Conservation (phyloP, 2,797 vertebrate genomes). For the Rhinoraja longicauda region DNA sequence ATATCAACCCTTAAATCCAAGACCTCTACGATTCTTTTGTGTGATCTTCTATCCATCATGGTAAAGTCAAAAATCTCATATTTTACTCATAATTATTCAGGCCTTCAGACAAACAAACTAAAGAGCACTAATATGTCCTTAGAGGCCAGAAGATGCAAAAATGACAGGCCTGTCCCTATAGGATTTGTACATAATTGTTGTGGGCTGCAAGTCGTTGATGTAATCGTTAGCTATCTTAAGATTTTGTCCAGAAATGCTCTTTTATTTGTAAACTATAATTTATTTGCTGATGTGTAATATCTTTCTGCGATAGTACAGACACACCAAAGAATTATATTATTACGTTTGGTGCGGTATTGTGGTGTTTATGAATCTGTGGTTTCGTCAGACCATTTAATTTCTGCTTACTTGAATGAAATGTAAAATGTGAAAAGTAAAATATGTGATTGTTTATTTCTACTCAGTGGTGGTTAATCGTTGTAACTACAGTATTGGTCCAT, state of each 20-base stretch:
- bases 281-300: constrained; percentile 83
- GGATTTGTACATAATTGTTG: constrained; percentile 80
- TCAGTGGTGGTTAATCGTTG: constrained; percentile 1
- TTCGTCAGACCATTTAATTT: constrained; percentile 69
- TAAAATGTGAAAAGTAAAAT: constrained; percentile 77
- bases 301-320: constrained; percentile 77
- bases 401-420: constrained; percentile 87
- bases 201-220: constrained; percentile 82
- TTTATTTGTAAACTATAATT: constrained; percentile 97
- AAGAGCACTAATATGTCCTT: constrained; percentile 83
- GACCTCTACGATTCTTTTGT: neutral
- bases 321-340: constrained; percentile 94
- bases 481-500: constrained; percentile 29
- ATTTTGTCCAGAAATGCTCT: constrained; percentile 65
- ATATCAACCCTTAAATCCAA: constrained; percentile 17
- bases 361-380: constrained; percentile 71
- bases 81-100: constrained; percentile 37
- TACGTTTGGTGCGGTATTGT: constrained; percentile 85
- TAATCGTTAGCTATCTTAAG: constrained; percentile 78
- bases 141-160: constrained; percentile 78
- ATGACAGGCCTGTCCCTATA: constrained; percentile 63
- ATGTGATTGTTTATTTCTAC: constrained; percentile 13
- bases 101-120: constrained; percentile 52
- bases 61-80: constrained; percentile 16
- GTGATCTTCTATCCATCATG: constrained; percentile 15